Evolutionary conservation across 2,888 invertebrate genomes (phyloP).

Genomic region (Drosophila hawaiiensis): DNA sequence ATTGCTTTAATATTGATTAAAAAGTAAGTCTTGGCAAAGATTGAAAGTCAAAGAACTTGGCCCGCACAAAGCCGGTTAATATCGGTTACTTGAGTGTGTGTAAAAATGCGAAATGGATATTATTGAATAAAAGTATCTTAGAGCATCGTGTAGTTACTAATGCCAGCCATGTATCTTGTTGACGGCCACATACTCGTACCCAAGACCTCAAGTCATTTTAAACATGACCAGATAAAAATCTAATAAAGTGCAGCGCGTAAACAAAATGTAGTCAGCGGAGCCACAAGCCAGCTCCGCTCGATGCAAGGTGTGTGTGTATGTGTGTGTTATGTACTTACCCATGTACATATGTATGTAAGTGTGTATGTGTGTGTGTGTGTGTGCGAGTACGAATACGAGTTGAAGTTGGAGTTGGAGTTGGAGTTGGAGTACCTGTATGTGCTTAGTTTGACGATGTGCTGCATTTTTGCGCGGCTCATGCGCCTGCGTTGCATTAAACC

Average conservation of each 20-base stretch:
- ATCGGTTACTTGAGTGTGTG: not conserved
- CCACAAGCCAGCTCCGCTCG: constrained; percentile 22
- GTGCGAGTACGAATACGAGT: not conserved
- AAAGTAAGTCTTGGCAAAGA: not conserved
- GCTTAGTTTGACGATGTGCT: constrained; percentile 8
- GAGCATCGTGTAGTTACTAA: constrained; percentile 22
- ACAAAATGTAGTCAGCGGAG: constrained; percentile 30
- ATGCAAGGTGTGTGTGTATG: not conserved
- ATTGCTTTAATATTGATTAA: not conserved
- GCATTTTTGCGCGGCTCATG: constrained; percentile 23
- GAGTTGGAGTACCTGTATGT: constrained; percentile 3
- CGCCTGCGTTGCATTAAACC: constrained; percentile 61
- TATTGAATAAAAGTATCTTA: constrained; percentile 13
- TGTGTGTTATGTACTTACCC: not conserved
- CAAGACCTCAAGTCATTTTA: constrained; percentile 72
- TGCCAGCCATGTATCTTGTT: constrained; percentile 14
- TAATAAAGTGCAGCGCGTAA: constrained; percentile 69
- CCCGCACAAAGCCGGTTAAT: not conserved
- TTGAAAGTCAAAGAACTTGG: not conserved
- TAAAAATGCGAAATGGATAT: not conserved
- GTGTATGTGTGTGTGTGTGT: not conserved
- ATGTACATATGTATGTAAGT: not conserved
- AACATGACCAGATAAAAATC: constrained; percentile 74
- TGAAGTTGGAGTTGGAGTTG: not conserved
- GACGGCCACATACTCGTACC: constrained; percentile 30